Evolutionary conservation across 2,888 invertebrate genomes (phyloP).

Genomic region (Philaethria dido): DNA sequence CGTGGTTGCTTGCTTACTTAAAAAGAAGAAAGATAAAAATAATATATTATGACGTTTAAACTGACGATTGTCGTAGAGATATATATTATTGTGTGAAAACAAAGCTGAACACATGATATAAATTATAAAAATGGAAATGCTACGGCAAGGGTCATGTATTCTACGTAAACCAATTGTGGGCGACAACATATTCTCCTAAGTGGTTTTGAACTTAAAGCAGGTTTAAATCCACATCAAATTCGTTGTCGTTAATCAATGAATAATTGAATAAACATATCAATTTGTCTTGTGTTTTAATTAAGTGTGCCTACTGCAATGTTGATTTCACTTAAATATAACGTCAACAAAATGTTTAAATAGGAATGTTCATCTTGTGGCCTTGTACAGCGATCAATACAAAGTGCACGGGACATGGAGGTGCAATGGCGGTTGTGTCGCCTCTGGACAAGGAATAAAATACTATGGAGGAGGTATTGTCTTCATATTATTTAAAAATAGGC

Average conservation of each 20-base stretch:
- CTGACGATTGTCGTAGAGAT: not conserved
- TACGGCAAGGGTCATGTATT: no score
- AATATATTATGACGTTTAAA: not conserved
- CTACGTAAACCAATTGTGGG: no score
- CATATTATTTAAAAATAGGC: not conserved
- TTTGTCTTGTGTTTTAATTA: not conserved
- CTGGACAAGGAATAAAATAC: not conserved
- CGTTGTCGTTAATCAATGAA: no score
- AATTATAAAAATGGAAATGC: no score
- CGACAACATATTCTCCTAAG: no score
- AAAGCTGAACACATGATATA: no score
- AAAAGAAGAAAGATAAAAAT: not conserved
- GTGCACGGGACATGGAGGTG: conserved; percentile 52
- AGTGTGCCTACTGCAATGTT: not conserved
- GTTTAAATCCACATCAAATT: no score
- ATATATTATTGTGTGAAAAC: no score
- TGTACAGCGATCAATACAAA: conserved; percentile 40
- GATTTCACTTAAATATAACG: not conserved
- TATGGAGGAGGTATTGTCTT: conserved; percentile 5
- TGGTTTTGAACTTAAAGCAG: no score
- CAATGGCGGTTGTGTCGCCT: conserved; percentile 47
- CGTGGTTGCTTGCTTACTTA: not conserved
- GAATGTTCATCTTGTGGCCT: conserved; percentile 16
- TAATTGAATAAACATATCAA: no score
- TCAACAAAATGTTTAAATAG: conserved; percentile 14